Base-by-base conservation (phyloP, 2,888 invertebrate species). In the Lysandra coridon region DNA sequence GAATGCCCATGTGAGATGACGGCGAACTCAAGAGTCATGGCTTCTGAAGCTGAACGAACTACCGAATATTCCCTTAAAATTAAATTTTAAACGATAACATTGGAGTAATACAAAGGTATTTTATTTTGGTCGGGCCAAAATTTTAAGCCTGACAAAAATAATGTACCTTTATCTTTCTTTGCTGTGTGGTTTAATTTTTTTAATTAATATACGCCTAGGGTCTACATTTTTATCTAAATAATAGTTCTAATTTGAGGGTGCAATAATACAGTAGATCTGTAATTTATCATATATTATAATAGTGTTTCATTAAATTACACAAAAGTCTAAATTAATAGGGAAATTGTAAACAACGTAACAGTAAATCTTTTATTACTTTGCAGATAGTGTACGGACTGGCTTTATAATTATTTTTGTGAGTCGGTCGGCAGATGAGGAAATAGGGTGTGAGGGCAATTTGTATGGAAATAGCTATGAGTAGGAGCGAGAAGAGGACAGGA, bases 391-490 rank as follows among this genome's bases (percentile, higher is more conserved):
- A 33, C 53, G 49, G 23, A 76, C 76, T 30, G 53, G 81, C 82
- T 83, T 83, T 83, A 83, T 83, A 83, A 83, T 82, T 82, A 76
- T 76, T 49, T 75, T 49, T 75, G 84, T 76, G 80, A 80, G 80
- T 80, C 80, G 80, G 80, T 81, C 80, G 80, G 74, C 78, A 80
- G 80, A 77, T 80, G 80, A 79, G 83, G 81, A 80, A 79, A 81
- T 81, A 79, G 82, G 83, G 83, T 83, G 81, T 76, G 80, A 81
- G 81, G 79, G 81, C 83, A 83, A 84, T 84, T 83, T 84, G 84
- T 82, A 84, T 84, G 84, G 83, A 84, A 84, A 84, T 84, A 83
- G 82, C 83, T 80, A 81, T 82, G 69, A 69, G 69, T 69, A 69
- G 57, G 3, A 76, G 17, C 76, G 76, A 76, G 49, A 76, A 76